phyloP scores from a whole-genome alignment of 2,113 vertebrate species.

The Canis aureus region DNA sequence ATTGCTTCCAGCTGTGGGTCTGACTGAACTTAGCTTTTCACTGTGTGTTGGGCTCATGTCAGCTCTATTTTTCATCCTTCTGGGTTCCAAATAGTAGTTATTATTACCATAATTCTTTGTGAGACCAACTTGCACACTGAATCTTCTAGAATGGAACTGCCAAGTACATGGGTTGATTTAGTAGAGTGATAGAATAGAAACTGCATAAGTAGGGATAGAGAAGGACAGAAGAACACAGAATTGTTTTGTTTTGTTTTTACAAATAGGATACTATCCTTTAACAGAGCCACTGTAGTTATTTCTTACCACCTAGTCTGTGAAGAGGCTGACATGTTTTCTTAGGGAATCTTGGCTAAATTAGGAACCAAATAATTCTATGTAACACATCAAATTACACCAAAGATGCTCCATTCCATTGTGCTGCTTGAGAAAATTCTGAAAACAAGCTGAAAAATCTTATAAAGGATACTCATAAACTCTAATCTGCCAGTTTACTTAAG shows the following conservation, averaged over 20 bases:
- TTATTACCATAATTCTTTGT: neutral
- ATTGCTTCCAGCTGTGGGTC: neutral
- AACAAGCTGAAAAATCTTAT: neutral
- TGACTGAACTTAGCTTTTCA: neutral
- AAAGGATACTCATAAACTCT: neutral
- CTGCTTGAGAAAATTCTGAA: neutral
- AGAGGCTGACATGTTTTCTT: neutral
- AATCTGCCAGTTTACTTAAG: constrained; percentile 24
- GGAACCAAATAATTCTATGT: neutral
- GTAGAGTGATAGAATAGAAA: neutral
- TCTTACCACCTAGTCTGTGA: neutral
- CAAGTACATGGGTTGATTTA: neutral
- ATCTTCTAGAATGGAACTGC: neutral
- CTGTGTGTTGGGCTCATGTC: neutral
- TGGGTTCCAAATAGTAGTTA: neutral
- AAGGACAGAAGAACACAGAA: neutral
- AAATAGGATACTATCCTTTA: neutral
- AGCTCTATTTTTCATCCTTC: neutral
- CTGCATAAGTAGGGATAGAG: neutral
- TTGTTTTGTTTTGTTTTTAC: neutral
- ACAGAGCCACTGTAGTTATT: neutral
- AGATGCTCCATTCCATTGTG: neutral
- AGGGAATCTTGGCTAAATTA: constrained; percentile 25
- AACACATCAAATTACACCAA: neutral
- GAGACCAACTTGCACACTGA: neutral